Percentiles rank a stretch among this genome's conserved stretches.
Conservation (phyloP, 64 coral and sea anemone genomes). For the Porites australiensis region DNA sequence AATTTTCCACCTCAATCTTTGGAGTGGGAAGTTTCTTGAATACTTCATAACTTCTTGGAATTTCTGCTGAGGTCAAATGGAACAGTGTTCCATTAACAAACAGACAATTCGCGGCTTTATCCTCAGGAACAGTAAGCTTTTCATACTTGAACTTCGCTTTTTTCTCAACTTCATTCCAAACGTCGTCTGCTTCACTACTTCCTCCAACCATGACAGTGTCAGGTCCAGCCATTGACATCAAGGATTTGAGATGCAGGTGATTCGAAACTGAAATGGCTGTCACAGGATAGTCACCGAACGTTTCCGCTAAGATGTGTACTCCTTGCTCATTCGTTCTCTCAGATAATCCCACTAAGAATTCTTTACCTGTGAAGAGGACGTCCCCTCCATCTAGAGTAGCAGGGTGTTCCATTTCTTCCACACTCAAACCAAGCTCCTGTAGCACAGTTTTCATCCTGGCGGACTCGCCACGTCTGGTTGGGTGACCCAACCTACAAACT, state of each 20-base stretch:
- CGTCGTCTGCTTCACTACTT: constrained; percentile 57
- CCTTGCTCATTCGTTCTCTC: constrained; percentile 79
- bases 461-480: constrained; percentile 77
- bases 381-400: constrained; percentile 91
- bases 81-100: constrained; percentile 88
- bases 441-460: constrained; percentile 64
- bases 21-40: constrained; percentile 58
- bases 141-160: constrained; percentile 79
- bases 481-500: constrained; percentile 71
- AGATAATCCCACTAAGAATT: constrained; percentile 92
- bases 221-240: constrained; percentile 86
- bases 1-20: constrained; percentile 79
- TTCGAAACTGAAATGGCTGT: constrained; percentile 46
- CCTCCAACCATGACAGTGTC: constrained; percentile 60
- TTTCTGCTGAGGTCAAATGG: constrained; percentile 61
- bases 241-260: constrained; percentile 82
- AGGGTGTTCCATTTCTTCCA: constrained; percentile 80
- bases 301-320: constrained; percentile 51
- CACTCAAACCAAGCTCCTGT: constrained; percentile 62
- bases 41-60: constrained; percentile 70
- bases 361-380: constrained; percentile 93
- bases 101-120: constrained; percentile 83
- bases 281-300: constrained; percentile 82
- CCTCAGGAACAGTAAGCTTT: constrained; percentile 68
- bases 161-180: constrained; percentile 57